Conservation (phyloP, 2,797 vertebrate genomes). For the Coregonus suidteri region DNA sequence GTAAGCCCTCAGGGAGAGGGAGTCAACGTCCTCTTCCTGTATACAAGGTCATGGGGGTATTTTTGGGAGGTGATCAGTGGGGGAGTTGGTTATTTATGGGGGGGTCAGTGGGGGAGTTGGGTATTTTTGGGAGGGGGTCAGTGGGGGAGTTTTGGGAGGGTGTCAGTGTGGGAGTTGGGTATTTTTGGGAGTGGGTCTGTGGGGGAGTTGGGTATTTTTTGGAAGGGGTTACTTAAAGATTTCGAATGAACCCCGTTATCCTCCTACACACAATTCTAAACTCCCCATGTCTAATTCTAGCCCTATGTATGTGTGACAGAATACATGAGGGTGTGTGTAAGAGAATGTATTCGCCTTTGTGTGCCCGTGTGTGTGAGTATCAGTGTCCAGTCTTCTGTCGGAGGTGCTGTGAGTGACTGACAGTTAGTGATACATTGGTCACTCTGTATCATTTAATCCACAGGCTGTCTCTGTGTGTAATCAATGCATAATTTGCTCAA, state of each 20-base stretch:
- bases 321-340: not conserved
- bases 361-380: not conserved
- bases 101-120: too few species aligned
- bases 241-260: not conserved
- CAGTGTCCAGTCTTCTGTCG: not conserved
- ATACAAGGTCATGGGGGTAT: not conserved
- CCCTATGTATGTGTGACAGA: slow-evolving; percentile 6
- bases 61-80: too few species aligned
- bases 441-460: not conserved
- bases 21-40: slow-evolving; percentile 39
- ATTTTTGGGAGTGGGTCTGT: too few species aligned
- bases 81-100: too few species aligned
- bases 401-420: not conserved
- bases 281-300: too few species aligned
- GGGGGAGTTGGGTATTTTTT: too few species aligned
- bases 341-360: not conserved
- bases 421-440: not conserved
- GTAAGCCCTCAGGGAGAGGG: slow-evolving; percentile 4
- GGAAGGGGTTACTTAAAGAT: not conserved
- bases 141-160: too few species aligned
- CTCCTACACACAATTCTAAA: too few species aligned
- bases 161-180: too few species aligned
- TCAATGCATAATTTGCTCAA: not conserved
- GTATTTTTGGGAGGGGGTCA: too few species aligned
- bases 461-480: not conserved